A percentile compares a stretch with the other conserved stretches of the same genome.
These are phyloP conservation scores for Troides helena DNA, from an alignment of 2,888 invertebrate genomes.

Conservation along the genomic window DNA sequence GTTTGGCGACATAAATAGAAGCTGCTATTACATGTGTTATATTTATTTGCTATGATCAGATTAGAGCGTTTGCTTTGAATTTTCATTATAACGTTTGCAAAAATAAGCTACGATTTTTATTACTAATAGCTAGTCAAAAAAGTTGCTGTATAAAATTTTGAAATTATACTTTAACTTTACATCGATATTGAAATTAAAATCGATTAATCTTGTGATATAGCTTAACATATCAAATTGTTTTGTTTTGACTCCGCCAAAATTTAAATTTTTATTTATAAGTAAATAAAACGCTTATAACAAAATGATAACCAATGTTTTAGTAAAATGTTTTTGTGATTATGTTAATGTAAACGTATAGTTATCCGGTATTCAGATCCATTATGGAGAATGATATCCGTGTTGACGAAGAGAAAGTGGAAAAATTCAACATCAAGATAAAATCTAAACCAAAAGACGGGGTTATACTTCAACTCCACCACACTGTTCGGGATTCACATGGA, in stretches of 20 bases:
- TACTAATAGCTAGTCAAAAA: no score
- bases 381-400: slow-evolving; percentile 56
- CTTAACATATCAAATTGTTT: slow-evolving; percentile 38
- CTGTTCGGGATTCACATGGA: slow-evolving; percentile 62
- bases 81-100: no score
- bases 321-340: slow-evolving; percentile 35
- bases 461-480: slow-evolving; percentile 78
- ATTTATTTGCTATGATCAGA: no score
- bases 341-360: slow-evolving; percentile 34
- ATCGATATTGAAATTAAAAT: background rate
- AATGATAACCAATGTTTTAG: slow-evolving; percentile 28
- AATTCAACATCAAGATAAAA: slow-evolving; percentile 73
- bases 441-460: slow-evolving; percentile 73
- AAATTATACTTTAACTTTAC: background rate
- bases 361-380: slow-evolving; percentile 2
- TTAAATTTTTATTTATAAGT: slow-evolving; percentile 48
- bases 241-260: slow-evolving; percentile 64
- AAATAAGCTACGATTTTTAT: no score
- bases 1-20: no score
- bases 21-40: no score
- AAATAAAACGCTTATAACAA: slow-evolving; percentile 21
- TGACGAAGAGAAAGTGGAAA: slow-evolving; percentile 52
- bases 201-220: background rate
- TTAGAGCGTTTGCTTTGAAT: no score
- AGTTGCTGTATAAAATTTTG: no score